phyloP scores from a whole-genome alignment of 2,797 vertebrate species.

The Gorsachius magnificus region DNA sequence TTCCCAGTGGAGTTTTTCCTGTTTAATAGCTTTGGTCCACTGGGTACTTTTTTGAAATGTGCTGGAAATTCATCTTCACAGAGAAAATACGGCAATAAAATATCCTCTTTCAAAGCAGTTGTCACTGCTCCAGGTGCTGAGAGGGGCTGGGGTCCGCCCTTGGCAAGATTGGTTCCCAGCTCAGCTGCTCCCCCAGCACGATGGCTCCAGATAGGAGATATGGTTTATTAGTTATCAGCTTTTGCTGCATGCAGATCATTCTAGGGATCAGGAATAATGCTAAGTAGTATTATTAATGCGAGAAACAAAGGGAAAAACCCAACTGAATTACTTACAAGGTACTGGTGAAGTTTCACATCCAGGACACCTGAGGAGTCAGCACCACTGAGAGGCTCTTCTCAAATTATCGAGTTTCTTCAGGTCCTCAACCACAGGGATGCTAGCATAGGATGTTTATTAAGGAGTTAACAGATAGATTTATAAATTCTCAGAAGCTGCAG shows the following conservation, averaged over 20 bases:
- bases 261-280: background rate
- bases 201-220: background rate
- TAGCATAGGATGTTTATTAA: background rate
- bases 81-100: background rate
- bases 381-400: background rate
- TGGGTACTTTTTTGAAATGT: background rate
- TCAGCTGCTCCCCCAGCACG: background rate
- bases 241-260: background rate
- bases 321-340: background rate
- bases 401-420: background rate
- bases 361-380: background rate
- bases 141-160: background rate
- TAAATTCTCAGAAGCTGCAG: background rate
- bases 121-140: background rate
- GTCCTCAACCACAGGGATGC: background rate
- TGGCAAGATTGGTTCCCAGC: background rate
- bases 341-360: background rate
- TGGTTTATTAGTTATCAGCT: background rate
- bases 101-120: background rate
- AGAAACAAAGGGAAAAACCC: background rate
- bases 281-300: background rate
- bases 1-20: background rate
- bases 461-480: background rate
- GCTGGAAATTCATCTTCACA: background rate
- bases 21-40: background rate